Evolutionary conservation across 2,797 vertebrate species (phyloP), one percentile per base, ranked within the genome.

Genomic region (Scolopax rusticola): DNA sequence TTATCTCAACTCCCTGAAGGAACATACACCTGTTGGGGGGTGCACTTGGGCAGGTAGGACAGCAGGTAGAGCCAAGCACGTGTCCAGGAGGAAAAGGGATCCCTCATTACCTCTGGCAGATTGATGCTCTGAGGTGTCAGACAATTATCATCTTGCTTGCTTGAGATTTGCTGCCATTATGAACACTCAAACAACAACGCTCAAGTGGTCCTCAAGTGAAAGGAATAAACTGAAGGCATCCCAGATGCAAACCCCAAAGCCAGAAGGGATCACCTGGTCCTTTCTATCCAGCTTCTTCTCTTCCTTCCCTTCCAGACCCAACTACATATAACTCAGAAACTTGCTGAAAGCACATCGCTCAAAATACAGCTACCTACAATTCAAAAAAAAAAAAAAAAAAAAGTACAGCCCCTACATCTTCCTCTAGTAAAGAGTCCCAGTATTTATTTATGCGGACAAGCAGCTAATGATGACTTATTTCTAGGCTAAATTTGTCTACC

Each of bases 11-110:
- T 69, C 27, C 36, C 68, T 43, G 40, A 51, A 77, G 27, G 43
- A 83, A 36, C 8, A 6, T 2, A 23, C 0, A 0, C 15, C 56
- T 67, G 4, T 27, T 60, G 23, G 27, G 9, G 8, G 13, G 16
- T 43, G 20, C 24, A 30, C 3, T 2, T 12, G 7, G 20, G 69
- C 25, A 77, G 14, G 3, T 28, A 24, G 2, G 1, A 51, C 38
- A 24, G 33, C 53, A 74, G 2, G 2, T 13, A 21, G 28, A 81
- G 59, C 15, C 54, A 59, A 65, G n/a, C 21, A 43, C 0, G 1
- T 1, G 13, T 14, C 11, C 32, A 32, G 50, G 28, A 61, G 13
- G 21, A 84, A 84, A 81, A 18, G 2, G 7, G 14, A 78, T 48
- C 36, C 50, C 36, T 70, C 5, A 12, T 36, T 38, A 61, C 41